These are phyloP conservation scores for Drosophila multiciliata DNA, from an alignment of 2,888 invertebrate species.

Conservation along the genomic window DNA sequence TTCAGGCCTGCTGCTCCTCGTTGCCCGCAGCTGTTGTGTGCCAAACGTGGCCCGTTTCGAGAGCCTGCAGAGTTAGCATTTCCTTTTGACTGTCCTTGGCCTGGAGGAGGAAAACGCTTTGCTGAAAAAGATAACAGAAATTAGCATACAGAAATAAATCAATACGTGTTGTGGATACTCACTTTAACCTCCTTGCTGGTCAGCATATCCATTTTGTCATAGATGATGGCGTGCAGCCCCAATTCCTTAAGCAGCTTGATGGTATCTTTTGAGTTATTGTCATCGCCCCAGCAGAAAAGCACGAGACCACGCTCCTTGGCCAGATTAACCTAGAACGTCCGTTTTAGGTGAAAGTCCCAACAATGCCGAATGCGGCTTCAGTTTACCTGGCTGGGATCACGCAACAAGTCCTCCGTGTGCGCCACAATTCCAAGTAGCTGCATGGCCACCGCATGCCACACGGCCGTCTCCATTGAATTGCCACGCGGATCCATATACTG, in stretches of 20 bases:
- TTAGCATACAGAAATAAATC: neutral
- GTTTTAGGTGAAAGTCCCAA: constrained; percentile 46
- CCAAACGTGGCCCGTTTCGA: constrained; percentile 81
- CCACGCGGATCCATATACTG: constrained; percentile 94
- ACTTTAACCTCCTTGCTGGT: constrained; percentile 84
- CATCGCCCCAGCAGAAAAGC: constrained; percentile 99
- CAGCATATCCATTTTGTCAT: constrained; percentile 93
- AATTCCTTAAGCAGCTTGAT: constrained; percentile 94
- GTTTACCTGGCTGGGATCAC: constrained; percentile 91
- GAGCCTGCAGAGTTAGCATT: constrained; percentile 82
- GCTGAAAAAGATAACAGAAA: constrained; percentile 84
- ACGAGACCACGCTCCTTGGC: constrained; percentile 93
- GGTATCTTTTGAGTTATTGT: constrained; percentile 94
- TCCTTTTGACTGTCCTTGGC: constrained; percentile 89
- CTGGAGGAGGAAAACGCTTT: constrained; percentile 93
- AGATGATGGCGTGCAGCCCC: constrained; percentile 98
- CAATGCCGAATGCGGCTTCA: constrained; percentile 24
- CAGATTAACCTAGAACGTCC: constrained; percentile 88
- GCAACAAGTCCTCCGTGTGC: constrained; percentile 95
- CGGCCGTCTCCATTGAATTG: constrained; percentile 91
- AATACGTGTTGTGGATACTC: constrained; percentile 8
- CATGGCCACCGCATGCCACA: constrained; percentile 92
- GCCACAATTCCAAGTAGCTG: constrained; percentile 96
- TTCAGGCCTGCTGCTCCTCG: constrained; percentile 64
- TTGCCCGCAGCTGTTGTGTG: constrained; percentile 57